Evolutionary conservation across 2,888 invertebrate species (phyloP), one percentile per base, ranked within the genome.

Genomic region (Lepidochrysops patricia): DNA sequence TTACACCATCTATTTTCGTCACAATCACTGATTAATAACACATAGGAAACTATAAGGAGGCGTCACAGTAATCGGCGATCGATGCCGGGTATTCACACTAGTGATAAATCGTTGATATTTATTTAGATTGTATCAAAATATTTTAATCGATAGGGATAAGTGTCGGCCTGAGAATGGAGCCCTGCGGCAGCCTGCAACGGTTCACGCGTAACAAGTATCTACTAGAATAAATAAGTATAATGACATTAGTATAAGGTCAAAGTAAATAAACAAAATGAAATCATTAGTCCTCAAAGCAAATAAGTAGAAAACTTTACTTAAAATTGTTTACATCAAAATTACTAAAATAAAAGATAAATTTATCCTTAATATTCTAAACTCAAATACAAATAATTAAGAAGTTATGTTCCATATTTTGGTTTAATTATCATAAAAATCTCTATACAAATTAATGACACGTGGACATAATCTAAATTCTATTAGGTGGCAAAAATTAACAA

Each of bases 101-200:
- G 70, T 87, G 88, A 88, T 84, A 84, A 86, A 89, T 88, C 71
- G 84, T 72, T 73, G 73, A 77, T 86, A 89, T 89, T 87, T 82
- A 73, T 62, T n/a, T 74, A 77, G 87, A 87, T 88, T 82, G 81
- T 84, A 88, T 89, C 88, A 86, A 84, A 88, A 89, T 88, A 86
- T 89, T 88, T 84, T 78, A 82, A 78, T 77, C 73, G 75, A 78
- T 78, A 65, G 72, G 83, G 84, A 85, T 87, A 84, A 86, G 76
- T 81, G 86, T 86, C 87, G 79, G 67, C 7, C 9, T 4, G 19
- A 23, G 43, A 43, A 43, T 19, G 43, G 43, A 43, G 19, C 43
- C 43, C 19, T 19, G 19, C 15, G 9, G 43, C 19, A 43, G 43
- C 43, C 43, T 13, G 43, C 43, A 23, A 4, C 19, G 12, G 12